Conservation (phyloP, 2,888 invertebrate genomes). For the Cryptocephalus primarius region DNA sequence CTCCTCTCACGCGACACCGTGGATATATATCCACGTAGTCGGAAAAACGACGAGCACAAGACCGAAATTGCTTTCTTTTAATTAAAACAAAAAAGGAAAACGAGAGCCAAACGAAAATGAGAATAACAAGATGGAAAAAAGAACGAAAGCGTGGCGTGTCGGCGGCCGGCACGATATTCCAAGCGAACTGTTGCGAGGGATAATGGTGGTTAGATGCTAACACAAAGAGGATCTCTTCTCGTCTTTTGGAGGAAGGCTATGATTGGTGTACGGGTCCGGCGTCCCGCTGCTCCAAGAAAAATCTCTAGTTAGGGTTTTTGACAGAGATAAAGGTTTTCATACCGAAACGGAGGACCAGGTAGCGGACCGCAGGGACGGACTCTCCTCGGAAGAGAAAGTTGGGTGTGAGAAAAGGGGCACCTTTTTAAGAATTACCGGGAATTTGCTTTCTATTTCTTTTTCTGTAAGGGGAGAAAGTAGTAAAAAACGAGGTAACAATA, state of each 20-base stretch:
- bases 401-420: no score
- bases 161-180: slow-evolving; percentile 13
- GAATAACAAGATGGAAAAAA: no score
- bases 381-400: neutral
- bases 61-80: no score
- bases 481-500: no score
- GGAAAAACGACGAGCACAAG: no score
- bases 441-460: no score
- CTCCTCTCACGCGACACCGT: no score
- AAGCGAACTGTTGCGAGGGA: slow-evolving; percentile 12
- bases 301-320: slow-evolving; percentile 21
- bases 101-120: no score
- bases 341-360: slow-evolving; percentile 11
- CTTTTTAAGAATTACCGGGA: no score
- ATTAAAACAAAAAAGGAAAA: no score
- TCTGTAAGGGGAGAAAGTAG: no score
- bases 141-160: slow-evolving; percentile 8
- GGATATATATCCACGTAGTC: no score
- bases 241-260: slow-evolving; percentile 13
- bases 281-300: slow-evolving; percentile 22
- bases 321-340: slow-evolving; percentile 25
- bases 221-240: slow-evolving; percentile 1
- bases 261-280: slow-evolving; percentile 24
- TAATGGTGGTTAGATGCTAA: slow-evolving; percentile 14
- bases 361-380: slow-evolving; percentile 12